A percentile compares a stretch with the other conserved stretches of the same genome.
Conservation (phyloP, 2,797 vertebrate genomes). For the Anableps anableps region DNA sequence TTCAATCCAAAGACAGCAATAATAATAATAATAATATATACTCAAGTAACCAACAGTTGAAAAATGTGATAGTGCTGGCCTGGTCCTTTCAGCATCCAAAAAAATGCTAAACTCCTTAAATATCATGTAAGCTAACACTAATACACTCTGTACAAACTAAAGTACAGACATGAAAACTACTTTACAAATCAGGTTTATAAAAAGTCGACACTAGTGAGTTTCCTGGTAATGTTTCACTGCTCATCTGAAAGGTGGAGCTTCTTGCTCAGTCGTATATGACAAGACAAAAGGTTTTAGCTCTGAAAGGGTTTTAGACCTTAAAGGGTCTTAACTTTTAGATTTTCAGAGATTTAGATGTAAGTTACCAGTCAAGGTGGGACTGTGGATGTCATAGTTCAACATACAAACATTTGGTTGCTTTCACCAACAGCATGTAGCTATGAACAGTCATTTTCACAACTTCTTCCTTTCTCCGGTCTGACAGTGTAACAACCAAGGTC, state of each 20-base stretch:
- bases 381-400: background rate
- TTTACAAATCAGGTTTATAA: background rate
- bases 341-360: background rate
- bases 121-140: conserved; percentile 7
- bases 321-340: background rate
- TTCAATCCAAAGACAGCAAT: background rate
- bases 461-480: background rate
- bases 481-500: background rate
- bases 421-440: background rate
- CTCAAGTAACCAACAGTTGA: conserved; percentile 35
- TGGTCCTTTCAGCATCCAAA: conserved; percentile 8
- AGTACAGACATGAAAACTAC: background rate
- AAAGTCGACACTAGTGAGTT: background rate
- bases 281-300: background rate
- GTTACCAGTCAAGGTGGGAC: background rate
- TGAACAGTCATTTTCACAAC: background rate
- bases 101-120: background rate
- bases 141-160: background rate
- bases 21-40: background rate
- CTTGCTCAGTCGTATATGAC: background rate
- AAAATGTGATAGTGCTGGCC: conserved; percentile 56
- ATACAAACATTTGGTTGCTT: background rate
- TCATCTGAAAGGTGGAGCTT: background rate
- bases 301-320: background rate
- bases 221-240: background rate